Conservation (phyloP, 2,797 vertebrate species). For the Enteromius afrohamiltoni region DNA sequence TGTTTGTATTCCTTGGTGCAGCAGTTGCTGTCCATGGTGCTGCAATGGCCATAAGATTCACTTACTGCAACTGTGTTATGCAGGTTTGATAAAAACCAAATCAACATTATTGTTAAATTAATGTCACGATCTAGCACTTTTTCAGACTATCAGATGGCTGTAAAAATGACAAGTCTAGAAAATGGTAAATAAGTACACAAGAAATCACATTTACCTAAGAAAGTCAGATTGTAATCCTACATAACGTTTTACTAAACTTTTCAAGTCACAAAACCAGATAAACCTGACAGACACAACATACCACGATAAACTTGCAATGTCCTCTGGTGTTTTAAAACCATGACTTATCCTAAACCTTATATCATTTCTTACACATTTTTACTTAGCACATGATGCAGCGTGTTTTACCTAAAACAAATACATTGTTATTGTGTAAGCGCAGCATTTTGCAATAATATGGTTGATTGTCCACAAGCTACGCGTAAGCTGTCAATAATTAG, state of each 20-base stretch:
- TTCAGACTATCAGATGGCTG: not conserved
- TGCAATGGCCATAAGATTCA: not conserved
- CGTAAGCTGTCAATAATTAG: not conserved
- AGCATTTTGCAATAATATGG: not conserved
- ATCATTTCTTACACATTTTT: not conserved
- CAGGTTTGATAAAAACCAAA: not conserved
- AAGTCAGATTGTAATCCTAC: not conserved
- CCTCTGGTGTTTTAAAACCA: not conserved
- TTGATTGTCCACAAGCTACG: not conserved
- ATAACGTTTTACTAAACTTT: not conserved
- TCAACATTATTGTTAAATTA: not conserved
- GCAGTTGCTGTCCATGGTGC: slow-evolving; percentile 54
- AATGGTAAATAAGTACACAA: not conserved
- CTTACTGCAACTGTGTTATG: not conserved
- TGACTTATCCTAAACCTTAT: not conserved
- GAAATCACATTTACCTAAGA: not conserved
- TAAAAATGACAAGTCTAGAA: not conserved
- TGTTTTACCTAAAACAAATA: not conserved
- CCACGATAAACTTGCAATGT: not conserved
- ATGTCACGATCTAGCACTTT: not conserved
- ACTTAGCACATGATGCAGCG: not conserved
- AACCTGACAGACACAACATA: not conserved
- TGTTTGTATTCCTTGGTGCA: not conserved
- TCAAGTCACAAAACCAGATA: not conserved
- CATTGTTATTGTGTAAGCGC: not conserved